Percentiles rank a stretch among this genome's conserved stretches.
phyloP scores from a whole-genome alignment of 2,113 vertebrate genomes.

The Sitta europaea region DNA sequence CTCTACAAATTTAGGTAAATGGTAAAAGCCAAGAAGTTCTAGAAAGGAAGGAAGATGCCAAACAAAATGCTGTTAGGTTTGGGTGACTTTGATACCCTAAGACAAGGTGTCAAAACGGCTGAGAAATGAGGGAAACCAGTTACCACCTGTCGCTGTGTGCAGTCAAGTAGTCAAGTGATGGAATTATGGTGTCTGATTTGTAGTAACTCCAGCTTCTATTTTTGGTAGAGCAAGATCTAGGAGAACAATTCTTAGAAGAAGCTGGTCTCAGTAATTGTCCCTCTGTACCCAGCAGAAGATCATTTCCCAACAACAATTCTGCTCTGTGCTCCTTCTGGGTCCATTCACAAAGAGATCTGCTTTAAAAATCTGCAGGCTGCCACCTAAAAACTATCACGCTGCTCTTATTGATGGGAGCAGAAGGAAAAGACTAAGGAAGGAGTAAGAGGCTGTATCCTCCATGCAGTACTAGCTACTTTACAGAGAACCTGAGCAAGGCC shows the following conservation, averaged over 20 bases:
- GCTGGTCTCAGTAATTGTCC: not conserved
- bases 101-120: not conserved
- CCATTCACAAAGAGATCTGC: not conserved
- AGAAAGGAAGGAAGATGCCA: not conserved
- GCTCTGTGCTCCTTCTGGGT: not conserved
- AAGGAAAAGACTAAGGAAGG: not conserved
- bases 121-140: not conserved
- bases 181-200: not conserved
- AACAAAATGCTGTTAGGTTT: not conserved
- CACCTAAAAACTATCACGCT: not conserved
- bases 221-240: not conserved
- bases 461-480: not conserved
- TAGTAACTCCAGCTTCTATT: not conserved
- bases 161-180: not conserved
- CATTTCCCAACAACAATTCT: not conserved
- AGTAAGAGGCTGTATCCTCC: not conserved
- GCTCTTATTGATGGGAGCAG: not conserved
- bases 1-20: not conserved
- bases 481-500: not conserved
- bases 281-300: not conserved
- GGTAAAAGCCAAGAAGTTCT: not conserved
- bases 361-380: not conserved
- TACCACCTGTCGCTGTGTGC: not conserved
- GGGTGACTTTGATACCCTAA: not conserved
- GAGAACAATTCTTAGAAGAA: not conserved